Evolutionary conservation across 2,888 invertebrate genomes (phyloP).

Genomic region (Tetragonisca angustula): DNA sequence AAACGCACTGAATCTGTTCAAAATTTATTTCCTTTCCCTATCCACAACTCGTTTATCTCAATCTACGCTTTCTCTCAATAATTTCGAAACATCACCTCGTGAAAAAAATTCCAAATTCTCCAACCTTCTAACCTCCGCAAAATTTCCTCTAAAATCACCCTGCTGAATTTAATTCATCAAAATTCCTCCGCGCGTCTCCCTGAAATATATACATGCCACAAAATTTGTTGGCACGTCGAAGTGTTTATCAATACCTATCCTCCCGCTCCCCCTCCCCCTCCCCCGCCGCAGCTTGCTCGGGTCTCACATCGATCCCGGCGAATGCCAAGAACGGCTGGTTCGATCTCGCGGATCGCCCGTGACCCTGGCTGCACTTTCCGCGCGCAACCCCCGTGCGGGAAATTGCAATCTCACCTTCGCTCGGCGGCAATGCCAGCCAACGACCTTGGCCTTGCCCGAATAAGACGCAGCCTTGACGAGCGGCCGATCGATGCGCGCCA

Average conservation of each 20-base stretch:
- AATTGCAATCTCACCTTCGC: conserved; percentile 71
- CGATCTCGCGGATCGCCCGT: conserved; percentile 23
- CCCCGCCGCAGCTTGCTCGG: not conserved
- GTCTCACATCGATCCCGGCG: not conserved
- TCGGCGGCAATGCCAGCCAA: conserved; percentile 75
- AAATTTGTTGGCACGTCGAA: conserved; percentile 1
- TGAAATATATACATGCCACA: not conserved
- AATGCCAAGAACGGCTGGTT: conserved; percentile 35
- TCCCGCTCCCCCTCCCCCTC: not conserved
- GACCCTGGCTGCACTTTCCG: conserved; percentile 50
- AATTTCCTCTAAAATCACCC: too few relatives aligned
- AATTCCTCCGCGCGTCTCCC: not conserved
- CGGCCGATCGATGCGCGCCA: conserved; percentile 75
- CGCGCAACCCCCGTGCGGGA: conserved; percentile 59
- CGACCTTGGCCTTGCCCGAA: conserved; percentile 82
- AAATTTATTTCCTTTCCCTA: too few relatives aligned
- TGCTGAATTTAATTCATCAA: too few relatives aligned
- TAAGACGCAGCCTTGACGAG: conserved; percentile 76
- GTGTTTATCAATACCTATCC: conserved; percentile 2
- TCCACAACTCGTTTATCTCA: too few relatives aligned
- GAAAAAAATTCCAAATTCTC: too few relatives aligned
- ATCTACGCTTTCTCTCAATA: too few relatives aligned
- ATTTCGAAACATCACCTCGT: too few relatives aligned
- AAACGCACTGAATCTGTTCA: too few relatives aligned
- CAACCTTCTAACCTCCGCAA: too few relatives aligned